A percentile compares a stretch with the other conserved stretches of the same genome.
These are phyloP conservation scores for Oxystoma pomonae DNA, from an alignment of 2,888 invertebrate genomes.

Conservation along the genomic window DNA sequence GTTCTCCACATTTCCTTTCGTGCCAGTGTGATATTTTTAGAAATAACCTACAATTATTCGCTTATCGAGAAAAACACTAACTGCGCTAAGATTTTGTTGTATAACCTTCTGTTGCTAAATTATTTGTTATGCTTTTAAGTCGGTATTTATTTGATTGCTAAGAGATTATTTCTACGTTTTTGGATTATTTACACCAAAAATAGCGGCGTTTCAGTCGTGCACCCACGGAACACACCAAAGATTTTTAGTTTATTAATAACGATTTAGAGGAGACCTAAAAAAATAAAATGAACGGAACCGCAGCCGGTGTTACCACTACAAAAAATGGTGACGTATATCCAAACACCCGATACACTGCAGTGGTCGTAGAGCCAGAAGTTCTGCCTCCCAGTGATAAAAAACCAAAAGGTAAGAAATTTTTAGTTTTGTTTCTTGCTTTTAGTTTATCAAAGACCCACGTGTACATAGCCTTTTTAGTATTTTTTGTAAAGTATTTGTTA, in stretches of 20 bases:
- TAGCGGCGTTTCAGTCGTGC: not conserved
- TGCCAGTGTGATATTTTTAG: not conserved
- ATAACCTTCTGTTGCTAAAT: not conserved
- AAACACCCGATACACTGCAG: not conserved
- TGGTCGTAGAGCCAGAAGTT: not conserved
- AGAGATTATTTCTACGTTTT: not conserved
- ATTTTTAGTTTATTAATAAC: not conserved
- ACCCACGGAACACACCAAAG: not conserved
- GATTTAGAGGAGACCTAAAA: not conserved
- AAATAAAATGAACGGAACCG: not conserved
- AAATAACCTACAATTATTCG: not conserved
- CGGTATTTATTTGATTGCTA: not conserved
- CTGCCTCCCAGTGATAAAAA: not conserved
- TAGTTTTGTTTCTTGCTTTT: too few species aligned
- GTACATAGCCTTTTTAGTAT: too few species aligned
- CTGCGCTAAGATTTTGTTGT: not conserved
- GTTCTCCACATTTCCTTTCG: not conserved
- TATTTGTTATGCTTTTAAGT: not conserved
- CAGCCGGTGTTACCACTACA: not conserved
- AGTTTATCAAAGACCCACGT: too few species aligned
- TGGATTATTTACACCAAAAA: not conserved
- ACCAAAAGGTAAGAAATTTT: not conserved
- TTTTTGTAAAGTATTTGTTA: too few species aligned
- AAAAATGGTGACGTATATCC: not conserved
- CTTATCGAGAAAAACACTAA: not conserved